phyloP scores from a whole-genome alignment of 2,113 vertebrate species.

The Polypterus bichir region DNA sequence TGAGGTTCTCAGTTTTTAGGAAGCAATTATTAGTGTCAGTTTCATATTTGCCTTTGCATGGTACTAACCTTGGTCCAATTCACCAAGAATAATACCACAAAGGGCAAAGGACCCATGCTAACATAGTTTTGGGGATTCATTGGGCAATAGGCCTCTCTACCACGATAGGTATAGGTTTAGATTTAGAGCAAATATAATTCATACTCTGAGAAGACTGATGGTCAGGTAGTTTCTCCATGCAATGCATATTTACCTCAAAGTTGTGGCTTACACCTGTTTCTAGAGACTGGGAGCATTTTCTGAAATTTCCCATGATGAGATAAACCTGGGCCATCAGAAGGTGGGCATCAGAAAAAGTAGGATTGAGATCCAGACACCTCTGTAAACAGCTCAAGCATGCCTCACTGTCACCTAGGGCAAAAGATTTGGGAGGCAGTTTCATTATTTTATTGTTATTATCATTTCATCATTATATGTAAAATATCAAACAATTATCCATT shows the following conservation, averaged over 20 bases:
- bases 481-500: background rate
- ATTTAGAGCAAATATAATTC: too few relatives aligned
- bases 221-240: background rate
- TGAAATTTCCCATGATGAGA: slow-evolving; percentile 38
- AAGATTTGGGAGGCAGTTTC: too few relatives aligned
- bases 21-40: too few relatives aligned
- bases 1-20: too few relatives aligned
- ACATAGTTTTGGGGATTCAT: too few relatives aligned
- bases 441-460: too few relatives aligned
- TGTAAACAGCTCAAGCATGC: slow-evolving; percentile 42
- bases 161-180: background rate
- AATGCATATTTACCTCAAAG: slow-evolving; percentile 42
- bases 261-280: slow-evolving; percentile 53
- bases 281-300: slow-evolving; percentile 42
- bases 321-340: slow-evolving; percentile 53
- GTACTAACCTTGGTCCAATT: too few relatives aligned
- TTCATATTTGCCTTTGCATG: too few relatives aligned
- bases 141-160: background rate
- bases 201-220: background rate
- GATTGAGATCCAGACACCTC: slow-evolving; percentile 45
- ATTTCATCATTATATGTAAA: background rate
- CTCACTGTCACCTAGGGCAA: slow-evolving; percentile 40
- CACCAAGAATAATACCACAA: too few relatives aligned
- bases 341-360: slow-evolving; percentile 35
- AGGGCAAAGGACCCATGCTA: too few relatives aligned